Evolutionary conservation across 2,888 invertebrate genomes (phyloP).

Genomic region (Drosophila acutilabella): DNA sequence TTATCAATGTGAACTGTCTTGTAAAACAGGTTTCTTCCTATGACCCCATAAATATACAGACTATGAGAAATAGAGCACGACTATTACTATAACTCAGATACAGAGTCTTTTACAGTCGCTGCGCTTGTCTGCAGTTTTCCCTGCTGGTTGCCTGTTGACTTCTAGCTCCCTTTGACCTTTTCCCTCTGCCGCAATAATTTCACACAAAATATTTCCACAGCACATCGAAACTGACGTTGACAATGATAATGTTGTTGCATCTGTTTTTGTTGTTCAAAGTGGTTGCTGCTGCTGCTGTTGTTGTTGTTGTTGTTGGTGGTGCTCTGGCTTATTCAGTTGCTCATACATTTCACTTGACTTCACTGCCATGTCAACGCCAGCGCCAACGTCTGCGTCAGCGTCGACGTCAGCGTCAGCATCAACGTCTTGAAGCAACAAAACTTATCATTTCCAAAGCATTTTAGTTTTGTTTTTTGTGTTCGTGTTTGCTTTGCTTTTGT

Average conservation of each 20-base stretch:
- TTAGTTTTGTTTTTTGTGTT: slow-evolving; percentile 46
- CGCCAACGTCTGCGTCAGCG: slow-evolving; percentile 21
- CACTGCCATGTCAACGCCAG: slow-evolving; percentile 53
- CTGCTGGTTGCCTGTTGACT: slow-evolving; percentile 3
- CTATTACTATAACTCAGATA: too few species aligned
- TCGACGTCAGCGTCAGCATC: slow-evolving; percentile 8
- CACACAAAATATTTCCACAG: slow-evolving; percentile 68
- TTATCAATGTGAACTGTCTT: too few species aligned
- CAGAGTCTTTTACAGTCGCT: too few species aligned
- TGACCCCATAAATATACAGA: too few species aligned
- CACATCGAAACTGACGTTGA: slow-evolving; percentile 67
- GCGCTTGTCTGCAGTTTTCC: neutral
- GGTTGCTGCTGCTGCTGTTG: slow-evolving; percentile 19
- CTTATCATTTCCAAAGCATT: slow-evolving; percentile 77
- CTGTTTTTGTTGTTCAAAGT: slow-evolving; percentile 26
- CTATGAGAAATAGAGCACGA: too few species aligned
- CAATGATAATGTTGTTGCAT: slow-evolving; percentile 54
- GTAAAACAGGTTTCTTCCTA: too few species aligned
- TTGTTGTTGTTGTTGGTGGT: slow-evolving; percentile 28
- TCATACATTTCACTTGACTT: slow-evolving; percentile 74
- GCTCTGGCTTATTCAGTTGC: slow-evolving; percentile 30
- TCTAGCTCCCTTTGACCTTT: neutral
- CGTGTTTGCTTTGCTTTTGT: slow-evolving; percentile 12
- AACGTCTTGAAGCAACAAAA: slow-evolving; percentile 47
- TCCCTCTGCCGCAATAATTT: slow-evolving; percentile 57